These are phyloP conservation scores for Tenthredo distinguenda DNA, from an alignment of 2,888 invertebrate genomes.

Conservation along the genomic window DNA sequence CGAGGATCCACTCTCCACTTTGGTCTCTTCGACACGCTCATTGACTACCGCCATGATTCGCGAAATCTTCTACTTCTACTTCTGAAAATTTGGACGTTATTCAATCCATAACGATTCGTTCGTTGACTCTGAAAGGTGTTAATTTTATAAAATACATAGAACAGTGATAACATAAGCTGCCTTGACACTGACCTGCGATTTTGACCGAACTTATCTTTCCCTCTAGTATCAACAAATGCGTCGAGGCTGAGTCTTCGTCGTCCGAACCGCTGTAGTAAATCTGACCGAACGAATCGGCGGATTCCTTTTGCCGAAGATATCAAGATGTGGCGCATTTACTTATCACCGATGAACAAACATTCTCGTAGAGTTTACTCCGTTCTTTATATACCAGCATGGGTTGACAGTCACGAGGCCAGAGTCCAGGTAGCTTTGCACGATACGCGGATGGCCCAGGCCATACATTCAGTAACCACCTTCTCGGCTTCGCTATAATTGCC, in stretches of 20 bases:
- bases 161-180: not conserved
- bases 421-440: no score
- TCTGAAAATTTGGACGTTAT: not conserved
- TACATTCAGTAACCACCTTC: no score
- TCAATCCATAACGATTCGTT: not conserved
- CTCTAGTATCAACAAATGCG: not conserved
- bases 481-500: no score
- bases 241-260: not conserved
- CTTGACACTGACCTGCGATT: not conserved
- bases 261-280: not conserved
- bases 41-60: not conserved
- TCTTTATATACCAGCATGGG: not conserved
- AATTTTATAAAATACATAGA: not conserved
- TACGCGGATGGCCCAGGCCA: no score
- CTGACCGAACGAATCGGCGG: not conserved
- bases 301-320: not conserved
- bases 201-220: no score
- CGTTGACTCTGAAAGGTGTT: not conserved
- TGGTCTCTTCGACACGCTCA: not conserved
- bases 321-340: not conserved
- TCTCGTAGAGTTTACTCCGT: not conserved
- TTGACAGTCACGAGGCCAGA: not conserved
- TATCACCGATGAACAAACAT: not conserved
- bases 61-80: no score
- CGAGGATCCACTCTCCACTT: constrained; percentile 20